These are phyloP conservation scores for Drosophila baimaii DNA, from an alignment of 1,140 invertebrate species.

Conservation along the genomic window DNA sequence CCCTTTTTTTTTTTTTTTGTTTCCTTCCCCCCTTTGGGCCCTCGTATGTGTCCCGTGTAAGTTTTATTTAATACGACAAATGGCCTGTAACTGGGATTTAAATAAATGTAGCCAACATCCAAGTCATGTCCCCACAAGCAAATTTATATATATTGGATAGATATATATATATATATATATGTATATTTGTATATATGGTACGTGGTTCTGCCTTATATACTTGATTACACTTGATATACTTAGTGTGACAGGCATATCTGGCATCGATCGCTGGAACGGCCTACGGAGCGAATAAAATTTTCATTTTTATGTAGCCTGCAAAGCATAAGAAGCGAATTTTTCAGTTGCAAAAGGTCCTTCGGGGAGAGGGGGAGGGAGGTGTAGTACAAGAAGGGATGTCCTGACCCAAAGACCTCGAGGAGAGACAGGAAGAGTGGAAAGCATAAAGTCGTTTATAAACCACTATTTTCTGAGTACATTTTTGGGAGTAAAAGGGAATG, in stretches of 20 bases:
- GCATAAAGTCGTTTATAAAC: neutral
- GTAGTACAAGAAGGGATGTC: neutral
- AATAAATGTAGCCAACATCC: conserved; percentile 70
- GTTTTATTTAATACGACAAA: conserved; percentile 81
- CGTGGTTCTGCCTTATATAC: neutral
- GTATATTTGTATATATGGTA: neutral
- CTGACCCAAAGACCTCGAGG: conserved; percentile 19
- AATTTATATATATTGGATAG: conserved; percentile 3
- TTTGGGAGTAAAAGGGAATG: neutral
- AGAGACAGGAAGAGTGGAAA: neutral
- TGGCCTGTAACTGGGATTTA: conserved; percentile 75
- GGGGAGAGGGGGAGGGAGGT: neutral
- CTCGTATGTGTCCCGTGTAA: conserved; percentile 49
- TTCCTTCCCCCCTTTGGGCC: conserved; percentile 12
- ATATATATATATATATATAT: neutral
- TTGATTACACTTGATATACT: conserved; percentile 61
- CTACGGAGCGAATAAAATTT: conserved; percentile 52
- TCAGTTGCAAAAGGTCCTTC: conserved; percentile 17
- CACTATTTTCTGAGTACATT: conserved; percentile 1
- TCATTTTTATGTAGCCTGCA: conserved; percentile 49
- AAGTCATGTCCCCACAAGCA: conserved; percentile 34
- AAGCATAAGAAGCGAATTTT: conserved; percentile 33
- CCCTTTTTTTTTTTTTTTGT: conserved; percentile 15
- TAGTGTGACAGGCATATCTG: conserved; percentile 45
- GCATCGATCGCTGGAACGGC: conserved; percentile 47